These are phyloP conservation scores for Ophion ellenae DNA, from an alignment of 2,888 invertebrate species.

Conservation along the genomic window DNA sequence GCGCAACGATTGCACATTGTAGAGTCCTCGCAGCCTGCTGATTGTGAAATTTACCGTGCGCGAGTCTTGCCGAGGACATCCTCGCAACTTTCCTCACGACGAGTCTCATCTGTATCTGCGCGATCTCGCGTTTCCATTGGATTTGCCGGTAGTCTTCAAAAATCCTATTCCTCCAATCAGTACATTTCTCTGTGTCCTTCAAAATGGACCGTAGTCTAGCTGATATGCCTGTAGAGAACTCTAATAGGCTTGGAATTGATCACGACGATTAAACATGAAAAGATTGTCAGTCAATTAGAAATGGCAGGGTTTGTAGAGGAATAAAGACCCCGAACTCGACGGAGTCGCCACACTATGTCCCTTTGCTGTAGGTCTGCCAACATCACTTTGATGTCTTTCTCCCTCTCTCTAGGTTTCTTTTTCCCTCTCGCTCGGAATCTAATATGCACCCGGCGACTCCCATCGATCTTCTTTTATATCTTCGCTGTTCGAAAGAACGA, in stretches of 20 bases:
- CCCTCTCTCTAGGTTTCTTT: conserved; percentile 3
- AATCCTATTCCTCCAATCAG: not conserved
- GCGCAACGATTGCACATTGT: conserved; percentile 63
- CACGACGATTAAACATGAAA: not conserved
- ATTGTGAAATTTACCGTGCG: conserved; percentile 31
- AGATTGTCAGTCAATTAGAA: not conserved
- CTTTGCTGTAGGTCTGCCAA: conserved; percentile 35
- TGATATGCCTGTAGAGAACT: not conserved
- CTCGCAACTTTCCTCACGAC: conserved; percentile 69
- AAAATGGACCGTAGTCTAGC: not conserved
- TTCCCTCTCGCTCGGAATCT: conserved; percentile 17
- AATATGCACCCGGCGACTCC: conserved; percentile 61
- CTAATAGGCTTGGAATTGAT: not conserved
- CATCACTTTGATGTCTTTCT: not conserved
- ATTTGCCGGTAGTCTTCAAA: conserved; percentile 41
- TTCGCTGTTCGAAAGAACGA: conserved; percentile 45
- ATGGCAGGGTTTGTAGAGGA: not conserved
- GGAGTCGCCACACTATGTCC: conserved; percentile 61
- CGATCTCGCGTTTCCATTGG: conserved; percentile 57
- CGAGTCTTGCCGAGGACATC: conserved; percentile 42
- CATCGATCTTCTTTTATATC: conserved; percentile 69
- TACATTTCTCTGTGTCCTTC: conserved; percentile 41
- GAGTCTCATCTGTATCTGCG: conserved; percentile 70
- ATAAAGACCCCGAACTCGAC: not conserved
- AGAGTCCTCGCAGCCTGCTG: conserved; percentile 53